Evolutionary conservation across 1,140 invertebrate genomes (phyloP).

Genomic region (Sipha flava): DNA sequence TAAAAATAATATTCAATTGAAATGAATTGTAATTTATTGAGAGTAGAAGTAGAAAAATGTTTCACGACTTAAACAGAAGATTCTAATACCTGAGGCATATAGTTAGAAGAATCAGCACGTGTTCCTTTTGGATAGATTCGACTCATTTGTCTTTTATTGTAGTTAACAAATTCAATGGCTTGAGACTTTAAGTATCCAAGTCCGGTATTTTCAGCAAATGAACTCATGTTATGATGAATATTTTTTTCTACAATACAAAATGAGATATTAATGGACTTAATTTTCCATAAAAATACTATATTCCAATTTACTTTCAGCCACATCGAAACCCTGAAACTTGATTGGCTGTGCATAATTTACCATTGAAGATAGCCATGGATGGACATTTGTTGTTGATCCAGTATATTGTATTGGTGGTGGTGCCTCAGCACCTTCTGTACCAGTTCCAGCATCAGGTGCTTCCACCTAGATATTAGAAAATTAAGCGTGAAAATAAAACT

Average conservation of each 20-base stretch:
- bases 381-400: slow-evolving; percentile 96
- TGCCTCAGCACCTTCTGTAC: slow-evolving; percentile 41
- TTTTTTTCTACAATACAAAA: slow-evolving; percentile 67
- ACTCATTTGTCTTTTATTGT: slow-evolving; percentile 98
- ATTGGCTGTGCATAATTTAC: slow-evolving; percentile 99
- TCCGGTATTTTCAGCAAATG: slow-evolving; percentile 93
- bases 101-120: slow-evolving; percentile 97
- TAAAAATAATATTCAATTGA: too few species aligned
- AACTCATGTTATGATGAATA: slow-evolving; percentile 96
- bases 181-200: slow-evolving; percentile 89
- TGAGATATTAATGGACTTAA: background rate
- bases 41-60: too few species aligned
- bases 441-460: slow-evolving; percentile 30
- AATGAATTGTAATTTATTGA: too few species aligned
- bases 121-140: slow-evolving; percentile 98
- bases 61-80: too few species aligned
- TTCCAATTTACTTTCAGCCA: slow-evolving; percentile 74
- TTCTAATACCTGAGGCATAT: slow-evolving; percentile 96
- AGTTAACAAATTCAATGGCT: slow-evolving; percentile 98
- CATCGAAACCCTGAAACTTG: slow-evolving; percentile 97
- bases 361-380: slow-evolving; percentile 96
- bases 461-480: background rate
- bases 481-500: background rate
- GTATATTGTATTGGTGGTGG: slow-evolving; percentile 73
- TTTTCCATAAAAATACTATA: background rate